Conservation (phyloP, 2,888 invertebrate species). For the Matsumyia berberina region DNA sequence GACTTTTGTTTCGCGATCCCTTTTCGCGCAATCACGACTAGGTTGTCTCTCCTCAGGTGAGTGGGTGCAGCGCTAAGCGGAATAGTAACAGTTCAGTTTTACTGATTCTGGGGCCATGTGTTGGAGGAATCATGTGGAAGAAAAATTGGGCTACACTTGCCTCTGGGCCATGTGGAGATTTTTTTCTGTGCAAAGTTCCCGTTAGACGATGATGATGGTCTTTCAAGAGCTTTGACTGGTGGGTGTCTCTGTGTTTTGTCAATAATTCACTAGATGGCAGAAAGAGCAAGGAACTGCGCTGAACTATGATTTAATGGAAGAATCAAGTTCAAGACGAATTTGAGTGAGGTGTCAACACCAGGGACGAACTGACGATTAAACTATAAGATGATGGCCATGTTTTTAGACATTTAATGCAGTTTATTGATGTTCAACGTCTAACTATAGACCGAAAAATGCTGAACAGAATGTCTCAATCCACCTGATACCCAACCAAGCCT, state of each 20-base stretch:
- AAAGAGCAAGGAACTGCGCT: neutral
- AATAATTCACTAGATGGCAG: slow-evolving; percentile 10
- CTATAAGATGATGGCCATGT: too few relatives aligned
- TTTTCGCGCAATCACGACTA: slow-evolving; percentile 67
- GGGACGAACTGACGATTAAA: too few relatives aligned
- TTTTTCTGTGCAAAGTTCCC: slow-evolving; percentile 12
- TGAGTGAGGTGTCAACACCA: too few relatives aligned
- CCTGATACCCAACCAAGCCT: too few relatives aligned
- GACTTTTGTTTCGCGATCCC: slow-evolving; percentile 60
- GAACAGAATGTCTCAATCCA: too few relatives aligned
- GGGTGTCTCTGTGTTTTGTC: slow-evolving; percentile 39
- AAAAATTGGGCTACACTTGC: slow-evolving; percentile 56
- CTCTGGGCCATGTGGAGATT: slow-evolving; percentile 31
- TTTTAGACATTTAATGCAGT: too few relatives aligned
- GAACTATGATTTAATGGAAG: neutral
- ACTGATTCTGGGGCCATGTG: slow-evolving; percentile 31
- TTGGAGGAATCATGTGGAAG: slow-evolving; percentile 22
- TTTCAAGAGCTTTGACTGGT: slow-evolving; percentile 26
- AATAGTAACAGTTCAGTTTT: slow-evolving; percentile 46
- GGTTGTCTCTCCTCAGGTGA: slow-evolving; percentile 51
- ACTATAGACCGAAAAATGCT: too few relatives aligned
- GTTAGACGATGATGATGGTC: slow-evolving; percentile 32
- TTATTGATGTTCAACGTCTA: too few relatives aligned
- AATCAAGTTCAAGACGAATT: neutral
- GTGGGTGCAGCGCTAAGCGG: slow-evolving; percentile 51